Percentiles rank a stretch among this genome's conserved stretches.
Conservation (phyloP, 2,113 vertebrate genomes). For the Lophochroa leadbeateri region DNA sequence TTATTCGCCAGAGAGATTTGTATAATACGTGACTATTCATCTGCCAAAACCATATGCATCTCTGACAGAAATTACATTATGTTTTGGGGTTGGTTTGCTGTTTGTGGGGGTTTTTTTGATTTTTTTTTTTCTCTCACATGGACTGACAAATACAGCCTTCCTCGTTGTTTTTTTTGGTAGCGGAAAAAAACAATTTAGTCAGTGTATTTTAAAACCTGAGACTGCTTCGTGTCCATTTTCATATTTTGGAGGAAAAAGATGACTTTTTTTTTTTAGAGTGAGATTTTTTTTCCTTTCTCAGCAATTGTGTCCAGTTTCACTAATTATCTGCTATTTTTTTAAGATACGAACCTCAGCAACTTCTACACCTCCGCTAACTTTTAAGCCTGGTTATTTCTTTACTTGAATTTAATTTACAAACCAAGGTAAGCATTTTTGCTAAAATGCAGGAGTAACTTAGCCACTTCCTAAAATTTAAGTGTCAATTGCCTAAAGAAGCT, state of each 20-base stretch:
- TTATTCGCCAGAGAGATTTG: conserved; percentile 36
- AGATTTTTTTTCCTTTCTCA: not conserved
- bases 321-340: not conserved
- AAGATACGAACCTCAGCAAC: not conserved
- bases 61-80: conserved; percentile 1
- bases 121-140: no score
- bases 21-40: not conserved
- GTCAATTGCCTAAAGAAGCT: not conserved
- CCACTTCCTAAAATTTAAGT: not conserved
- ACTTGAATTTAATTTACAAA: not conserved
- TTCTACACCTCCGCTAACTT: not conserved
- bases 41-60: not conserved
- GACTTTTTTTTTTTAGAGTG: not conserved
- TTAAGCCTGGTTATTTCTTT: not conserved
- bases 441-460: not conserved
- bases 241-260: not conserved
- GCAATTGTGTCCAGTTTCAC: not conserved
- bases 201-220: not conserved
- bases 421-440: not conserved
- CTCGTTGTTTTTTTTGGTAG: not conserved
- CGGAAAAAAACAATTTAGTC: not conserved
- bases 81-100: not conserved
- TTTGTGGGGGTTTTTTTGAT: no score
- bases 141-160: no score
- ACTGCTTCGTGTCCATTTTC: not conserved